These are phyloP conservation scores for Tiaroga cobitis DNA, from an alignment of 2,797 vertebrate species.

Conservation along the genomic window DNA sequence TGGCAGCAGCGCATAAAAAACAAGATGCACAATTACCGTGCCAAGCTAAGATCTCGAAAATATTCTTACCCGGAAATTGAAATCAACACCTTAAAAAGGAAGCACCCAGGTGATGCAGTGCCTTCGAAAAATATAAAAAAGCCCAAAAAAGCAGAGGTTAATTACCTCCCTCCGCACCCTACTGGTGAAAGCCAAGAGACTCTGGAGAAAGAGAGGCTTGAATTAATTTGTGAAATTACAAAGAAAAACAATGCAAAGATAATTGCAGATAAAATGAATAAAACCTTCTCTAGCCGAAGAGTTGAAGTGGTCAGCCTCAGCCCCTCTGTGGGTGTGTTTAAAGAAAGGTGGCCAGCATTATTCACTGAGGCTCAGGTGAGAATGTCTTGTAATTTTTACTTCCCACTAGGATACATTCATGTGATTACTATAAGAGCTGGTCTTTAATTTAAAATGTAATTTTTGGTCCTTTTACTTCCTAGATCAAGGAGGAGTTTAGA, in stretches of 20 bases:
- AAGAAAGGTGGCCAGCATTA: too few relatives aligned
- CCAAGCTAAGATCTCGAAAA: slow-evolving; percentile 21
- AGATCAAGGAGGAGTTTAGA: slow-evolving; percentile 5
- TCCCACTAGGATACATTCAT: too few relatives aligned
- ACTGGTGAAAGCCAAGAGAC: too few relatives aligned
- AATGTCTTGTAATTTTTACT: too few relatives aligned
- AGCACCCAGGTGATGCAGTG: background rate
- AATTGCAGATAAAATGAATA: too few relatives aligned
- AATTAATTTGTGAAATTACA: slow-evolving; percentile 24
- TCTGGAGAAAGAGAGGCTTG: slow-evolving; percentile 44
- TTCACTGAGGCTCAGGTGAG: too few relatives aligned
- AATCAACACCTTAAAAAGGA: slow-evolving; percentile 34
- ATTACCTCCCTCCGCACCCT: too few relatives aligned
- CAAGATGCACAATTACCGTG: slow-evolving; percentile 15
- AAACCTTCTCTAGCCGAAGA: background rate
- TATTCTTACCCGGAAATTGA: slow-evolving; percentile 30
- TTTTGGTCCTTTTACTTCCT: slow-evolving; percentile 10
- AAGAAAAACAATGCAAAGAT: background rate
- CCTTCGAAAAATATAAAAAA: slow-evolving; percentile 11
- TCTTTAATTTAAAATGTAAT: slow-evolving; percentile 5
- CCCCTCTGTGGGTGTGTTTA: background rate
- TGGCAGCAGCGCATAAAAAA: slow-evolving; percentile 6
- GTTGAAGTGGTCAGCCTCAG: background rate
- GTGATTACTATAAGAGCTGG: too few relatives aligned
- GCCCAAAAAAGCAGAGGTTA: background rate